Evolutionary conservation across 2,113 vertebrate species (phyloP).

Genomic region (Podarcis muralis): DNA sequence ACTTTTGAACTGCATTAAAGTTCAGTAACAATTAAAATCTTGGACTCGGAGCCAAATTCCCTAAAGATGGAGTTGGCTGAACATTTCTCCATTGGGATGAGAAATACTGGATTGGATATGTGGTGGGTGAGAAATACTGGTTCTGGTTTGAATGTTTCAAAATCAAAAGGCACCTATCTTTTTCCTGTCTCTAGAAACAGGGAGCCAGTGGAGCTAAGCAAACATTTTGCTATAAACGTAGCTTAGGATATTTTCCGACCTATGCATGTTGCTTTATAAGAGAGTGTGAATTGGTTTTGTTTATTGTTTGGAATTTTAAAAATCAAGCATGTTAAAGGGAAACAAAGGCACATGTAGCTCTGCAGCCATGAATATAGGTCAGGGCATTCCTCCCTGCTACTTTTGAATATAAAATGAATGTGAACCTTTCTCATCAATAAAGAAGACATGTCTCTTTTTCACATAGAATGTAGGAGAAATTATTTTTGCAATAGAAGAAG

Average conservation of each 20-base stretch:
- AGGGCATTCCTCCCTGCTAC: too few species aligned
- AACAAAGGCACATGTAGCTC: too few species aligned
- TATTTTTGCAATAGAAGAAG: not conserved
- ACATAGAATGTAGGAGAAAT: not conserved
- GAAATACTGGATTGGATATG: too few species aligned
- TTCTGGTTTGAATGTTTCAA: not conserved
- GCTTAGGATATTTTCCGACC: too few species aligned
- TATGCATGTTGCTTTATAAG: too few species aligned
- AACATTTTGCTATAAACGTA: too few species aligned
- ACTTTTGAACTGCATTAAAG: not conserved
- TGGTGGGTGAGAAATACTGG: not conserved
- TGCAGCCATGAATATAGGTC: too few species aligned
- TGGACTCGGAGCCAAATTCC: not conserved
- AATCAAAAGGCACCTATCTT: not conserved
- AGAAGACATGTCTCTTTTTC: not conserved
- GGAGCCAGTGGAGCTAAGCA: too few species aligned
- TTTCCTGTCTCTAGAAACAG: too few species aligned
- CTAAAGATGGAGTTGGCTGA: not conserved
- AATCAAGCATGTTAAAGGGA: too few species aligned
- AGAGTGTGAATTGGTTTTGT: too few species aligned
- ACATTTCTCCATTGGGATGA: not conserved
- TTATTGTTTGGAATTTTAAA: too few species aligned
- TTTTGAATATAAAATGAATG: not conserved
- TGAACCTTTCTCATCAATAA: not conserved
- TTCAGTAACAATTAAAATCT: not conserved